phyloP scores from a whole-genome alignment of 2,888 invertebrate genomes.

The Caenorhabditis imperialis region DNA sequence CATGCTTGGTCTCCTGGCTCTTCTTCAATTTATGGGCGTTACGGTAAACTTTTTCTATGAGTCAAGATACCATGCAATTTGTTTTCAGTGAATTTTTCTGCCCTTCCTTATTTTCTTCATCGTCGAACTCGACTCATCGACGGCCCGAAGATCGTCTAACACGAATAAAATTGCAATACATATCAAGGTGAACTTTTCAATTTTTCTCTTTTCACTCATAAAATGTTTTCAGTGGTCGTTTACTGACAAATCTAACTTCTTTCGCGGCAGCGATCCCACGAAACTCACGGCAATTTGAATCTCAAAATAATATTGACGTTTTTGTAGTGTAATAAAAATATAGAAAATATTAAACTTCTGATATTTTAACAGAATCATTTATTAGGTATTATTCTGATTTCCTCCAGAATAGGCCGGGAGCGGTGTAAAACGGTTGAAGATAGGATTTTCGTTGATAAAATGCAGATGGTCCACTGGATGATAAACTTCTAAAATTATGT shows the following conservation, averaged over 20 bases:
- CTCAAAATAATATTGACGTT: slow-evolving; percentile 33
- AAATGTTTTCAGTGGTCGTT: slow-evolving; percentile 38
- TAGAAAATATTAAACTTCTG: too few species aligned
- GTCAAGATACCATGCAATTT: not conserved
- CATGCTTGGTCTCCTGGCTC: slow-evolving; percentile 53
- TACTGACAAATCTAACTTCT: slow-evolving; percentile 40
- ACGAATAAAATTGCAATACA: slow-evolving; percentile 48
- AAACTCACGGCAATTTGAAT: slow-evolving; percentile 3
- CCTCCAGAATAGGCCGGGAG: slow-evolving; percentile 28
- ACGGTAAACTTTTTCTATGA: slow-evolving; percentile 16
- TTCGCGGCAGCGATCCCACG: not conserved
- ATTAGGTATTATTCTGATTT: slow-evolving; percentile 3
- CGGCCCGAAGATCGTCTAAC: slow-evolving; percentile 34
- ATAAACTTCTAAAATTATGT: not conserved
- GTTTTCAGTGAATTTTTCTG: slow-evolving; percentile 54
- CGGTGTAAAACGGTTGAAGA: slow-evolving; percentile 35
- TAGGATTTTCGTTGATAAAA: slow-evolving; percentile 38
- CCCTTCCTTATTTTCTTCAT: slow-evolving; percentile 32
- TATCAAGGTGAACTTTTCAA: slow-evolving; percentile 31
- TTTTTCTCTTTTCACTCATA: not conserved
- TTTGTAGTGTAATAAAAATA: slow-evolving; percentile 22
- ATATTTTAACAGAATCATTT: too few species aligned
- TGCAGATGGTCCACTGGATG: slow-evolving; percentile 17
- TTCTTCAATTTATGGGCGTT: slow-evolving; percentile 58
- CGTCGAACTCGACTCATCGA: slow-evolving; percentile 2